Conservation (phyloP, 1,140 invertebrate species). For the Thrips palmi region DNA sequence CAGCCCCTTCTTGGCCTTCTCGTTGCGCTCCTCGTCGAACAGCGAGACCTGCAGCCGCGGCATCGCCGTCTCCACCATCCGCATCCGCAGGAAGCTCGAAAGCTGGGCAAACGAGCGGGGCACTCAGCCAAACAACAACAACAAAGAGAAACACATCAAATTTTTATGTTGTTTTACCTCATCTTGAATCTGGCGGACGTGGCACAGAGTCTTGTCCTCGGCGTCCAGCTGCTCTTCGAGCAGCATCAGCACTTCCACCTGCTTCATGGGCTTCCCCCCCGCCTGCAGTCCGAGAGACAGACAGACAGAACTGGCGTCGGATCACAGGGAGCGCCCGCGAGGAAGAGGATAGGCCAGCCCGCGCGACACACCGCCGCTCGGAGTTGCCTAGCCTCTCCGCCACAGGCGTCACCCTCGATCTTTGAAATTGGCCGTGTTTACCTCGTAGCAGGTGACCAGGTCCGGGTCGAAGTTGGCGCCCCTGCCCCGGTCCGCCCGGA, state of each 20-base stretch:
- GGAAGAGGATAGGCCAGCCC: constrained; percentile 1
- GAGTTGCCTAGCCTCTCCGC: not conserved
- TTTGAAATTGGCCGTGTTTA: too few species aligned
- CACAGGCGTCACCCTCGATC: not conserved
- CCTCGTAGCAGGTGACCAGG: constrained; percentile 40
- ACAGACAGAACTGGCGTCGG: too few species aligned
- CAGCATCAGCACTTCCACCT: constrained; percentile 35
- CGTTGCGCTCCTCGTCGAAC: constrained; percentile 34
- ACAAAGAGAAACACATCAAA: not conserved
- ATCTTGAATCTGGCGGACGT: constrained; percentile 28
- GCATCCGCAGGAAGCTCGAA: constrained; percentile 23
- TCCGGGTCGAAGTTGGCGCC: constrained; percentile 36
- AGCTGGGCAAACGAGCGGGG: too few species aligned
- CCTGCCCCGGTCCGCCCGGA: constrained; percentile 40
- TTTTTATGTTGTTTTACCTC: constrained; percentile 18
- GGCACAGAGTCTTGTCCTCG: constrained; percentile 26
- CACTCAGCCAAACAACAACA: constrained; percentile 14
- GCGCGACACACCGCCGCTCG: too few species aligned
- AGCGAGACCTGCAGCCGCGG: constrained; percentile 27
- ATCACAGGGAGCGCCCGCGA: too few species aligned
- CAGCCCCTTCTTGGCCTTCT: constrained; percentile 25
- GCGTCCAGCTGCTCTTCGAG: constrained; percentile 27
- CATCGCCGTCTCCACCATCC: constrained; percentile 24
- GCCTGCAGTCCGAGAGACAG: too few species aligned
- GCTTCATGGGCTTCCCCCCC: constrained; percentile 41